Evolutionary conservation across 2,113 vertebrate genomes (phyloP).

Genomic region (Ailuropoda melanoleuca): DNA sequence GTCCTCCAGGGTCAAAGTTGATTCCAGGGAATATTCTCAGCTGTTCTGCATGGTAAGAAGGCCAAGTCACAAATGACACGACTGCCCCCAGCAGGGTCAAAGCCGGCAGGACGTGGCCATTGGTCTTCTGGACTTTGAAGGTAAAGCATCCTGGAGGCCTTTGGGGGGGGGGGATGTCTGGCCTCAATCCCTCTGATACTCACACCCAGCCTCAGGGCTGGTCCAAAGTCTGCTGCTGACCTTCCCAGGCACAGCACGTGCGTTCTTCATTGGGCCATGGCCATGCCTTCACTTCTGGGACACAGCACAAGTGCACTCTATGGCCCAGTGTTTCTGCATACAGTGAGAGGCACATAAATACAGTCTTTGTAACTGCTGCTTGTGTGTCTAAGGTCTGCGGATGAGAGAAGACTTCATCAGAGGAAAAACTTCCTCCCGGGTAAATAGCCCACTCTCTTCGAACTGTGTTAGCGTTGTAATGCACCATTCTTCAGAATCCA

Average conservation of each 20-base stretch:
- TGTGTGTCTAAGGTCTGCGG: neutral
- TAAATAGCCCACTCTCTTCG: neutral
- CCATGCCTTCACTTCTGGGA: neutral
- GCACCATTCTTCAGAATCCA: neutral
- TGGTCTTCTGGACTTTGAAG: slow-evolving; percentile 12
- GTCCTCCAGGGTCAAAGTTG: neutral
- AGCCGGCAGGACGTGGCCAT: neutral
- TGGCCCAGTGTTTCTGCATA: neutral
- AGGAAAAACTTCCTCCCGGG: neutral
- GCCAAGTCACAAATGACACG: neutral
- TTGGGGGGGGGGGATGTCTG: neutral
- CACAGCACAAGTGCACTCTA: neutral
- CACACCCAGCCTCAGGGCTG: neutral
- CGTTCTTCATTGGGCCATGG: neutral
- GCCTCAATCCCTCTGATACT: neutral
- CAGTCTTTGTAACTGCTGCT: neutral
- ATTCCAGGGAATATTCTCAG: neutral
- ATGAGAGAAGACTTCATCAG: neutral
- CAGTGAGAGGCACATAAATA: neutral
- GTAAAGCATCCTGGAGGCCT: neutral
- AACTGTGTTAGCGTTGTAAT: neutral
- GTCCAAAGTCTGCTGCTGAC: neutral
- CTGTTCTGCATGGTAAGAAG: neutral
- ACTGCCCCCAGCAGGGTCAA: neutral
- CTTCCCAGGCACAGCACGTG: neutral